phyloP scores from a whole-genome alignment of 2,888 invertebrate genomes.

The Iphiclides podalirius region DNA sequence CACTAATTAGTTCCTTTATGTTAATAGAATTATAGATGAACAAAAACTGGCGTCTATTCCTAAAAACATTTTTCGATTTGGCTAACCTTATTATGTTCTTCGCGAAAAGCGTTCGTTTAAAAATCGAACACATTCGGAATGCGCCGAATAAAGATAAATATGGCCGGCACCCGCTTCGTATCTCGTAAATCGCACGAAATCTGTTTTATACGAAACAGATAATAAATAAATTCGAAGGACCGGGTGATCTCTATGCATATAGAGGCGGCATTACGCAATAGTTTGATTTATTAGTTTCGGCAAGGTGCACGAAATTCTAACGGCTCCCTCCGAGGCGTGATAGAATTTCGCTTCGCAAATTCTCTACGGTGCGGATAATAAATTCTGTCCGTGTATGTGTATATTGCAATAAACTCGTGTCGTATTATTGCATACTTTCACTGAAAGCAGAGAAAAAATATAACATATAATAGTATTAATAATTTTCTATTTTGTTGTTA shows the following conservation, averaged over 20 bases:
- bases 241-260: conserved; percentile 68
- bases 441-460: no score
- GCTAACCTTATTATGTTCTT: no score
- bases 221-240: conserved; percentile 69
- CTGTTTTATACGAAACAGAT: conserved; percentile 52
- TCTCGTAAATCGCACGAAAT: conserved; percentile 63
- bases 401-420: neutral
- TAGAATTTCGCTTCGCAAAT: conserved; percentile 69
- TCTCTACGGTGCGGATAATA: conserved; percentile 42
- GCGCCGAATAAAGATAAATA: conserved; percentile 37
- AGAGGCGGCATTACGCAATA: conserved; percentile 72
- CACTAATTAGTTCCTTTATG: neutral
- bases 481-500: no score
- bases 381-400: conserved; percentile 13
- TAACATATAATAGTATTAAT: conserved; percentile 1
- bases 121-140: conserved; percentile 22
- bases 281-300: conserved; percentile 75
- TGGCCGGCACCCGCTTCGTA: conserved; percentile 25
- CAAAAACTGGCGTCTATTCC: neutral
- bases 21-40: conserved; percentile 1
- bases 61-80: no score
- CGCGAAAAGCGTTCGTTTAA: conserved; percentile 15
- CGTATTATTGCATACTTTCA: conserved; percentile 4
- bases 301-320: conserved; percentile 72
- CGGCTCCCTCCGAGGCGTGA: conserved; percentile 58